phyloP scores from a whole-genome alignment of 2,797 vertebrate species.

The Rhinogobio ventralis region DNA sequence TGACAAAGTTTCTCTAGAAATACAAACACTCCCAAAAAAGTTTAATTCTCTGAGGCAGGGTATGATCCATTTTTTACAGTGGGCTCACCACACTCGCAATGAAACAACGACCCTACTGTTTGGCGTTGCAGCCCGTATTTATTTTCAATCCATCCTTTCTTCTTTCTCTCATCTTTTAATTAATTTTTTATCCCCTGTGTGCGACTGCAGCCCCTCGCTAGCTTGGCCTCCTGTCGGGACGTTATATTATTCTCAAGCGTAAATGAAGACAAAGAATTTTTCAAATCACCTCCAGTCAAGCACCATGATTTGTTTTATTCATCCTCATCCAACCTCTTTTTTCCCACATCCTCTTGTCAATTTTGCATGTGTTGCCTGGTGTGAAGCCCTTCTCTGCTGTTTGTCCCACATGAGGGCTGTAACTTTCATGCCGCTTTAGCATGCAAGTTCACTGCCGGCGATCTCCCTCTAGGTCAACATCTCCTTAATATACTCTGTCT shows the following conservation, averaged over 20 bases:
- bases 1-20: slow-evolving; percentile 66
- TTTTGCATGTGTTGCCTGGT: slow-evolving; percentile 76
- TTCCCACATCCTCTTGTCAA: slow-evolving; percentile 73
- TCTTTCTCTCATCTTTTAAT: slow-evolving; percentile 81
- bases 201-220: slow-evolving; percentile 70
- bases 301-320: slow-evolving; percentile 79
- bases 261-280: slow-evolving; percentile 81
- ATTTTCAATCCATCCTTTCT: slow-evolving; percentile 64
- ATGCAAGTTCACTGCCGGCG: slow-evolving; percentile 61
- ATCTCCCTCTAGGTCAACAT: slow-evolving; percentile 58
- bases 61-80: slow-evolving; percentile 64
- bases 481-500: slow-evolving; percentile 17
- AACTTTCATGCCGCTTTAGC: slow-evolving; percentile 78
- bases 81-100: slow-evolving; percentile 53
- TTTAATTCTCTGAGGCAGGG: slow-evolving; percentile 60
- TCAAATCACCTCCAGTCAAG: slow-evolving; percentile 77
- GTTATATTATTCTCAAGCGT: slow-evolving; percentile 76
- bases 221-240: slow-evolving; percentile 76
- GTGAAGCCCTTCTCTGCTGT: slow-evolving; percentile 67
- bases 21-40: slow-evolving; percentile 64
- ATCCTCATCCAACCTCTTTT: slow-evolving; percentile 68
- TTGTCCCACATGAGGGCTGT: slow-evolving; percentile 68
- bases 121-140: slow-evolving; percentile 63
- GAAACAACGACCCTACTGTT: slow-evolving; percentile 59
- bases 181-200: slow-evolving; percentile 82